These are phyloP conservation scores for Geotrypetes seraphini DNA, from an alignment of 2,797 vertebrate species.

Conservation along the genomic window DNA sequence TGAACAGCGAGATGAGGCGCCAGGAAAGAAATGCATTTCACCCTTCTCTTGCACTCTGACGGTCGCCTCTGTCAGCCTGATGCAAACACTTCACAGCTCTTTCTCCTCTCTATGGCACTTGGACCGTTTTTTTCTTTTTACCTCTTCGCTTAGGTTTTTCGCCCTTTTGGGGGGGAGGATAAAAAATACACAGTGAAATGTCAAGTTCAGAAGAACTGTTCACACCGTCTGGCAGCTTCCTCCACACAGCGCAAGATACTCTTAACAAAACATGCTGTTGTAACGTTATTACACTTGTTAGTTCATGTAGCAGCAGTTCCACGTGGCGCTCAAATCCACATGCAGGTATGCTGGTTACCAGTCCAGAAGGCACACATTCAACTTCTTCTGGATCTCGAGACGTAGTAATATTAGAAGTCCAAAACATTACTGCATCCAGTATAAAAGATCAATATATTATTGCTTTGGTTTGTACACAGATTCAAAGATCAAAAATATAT, in stretches of 20 bases:
- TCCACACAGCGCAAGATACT: constrained; percentile 29
- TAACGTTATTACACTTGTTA: constrained; percentile 8
- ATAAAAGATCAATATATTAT: constrained; percentile 84
- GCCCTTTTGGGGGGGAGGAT: constrained; percentile 49
- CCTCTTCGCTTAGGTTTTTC: constrained; percentile 56
- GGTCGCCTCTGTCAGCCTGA: constrained; percentile 6
- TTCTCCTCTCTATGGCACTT: constrained; percentile 46
- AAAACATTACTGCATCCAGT: constrained; percentile 40
- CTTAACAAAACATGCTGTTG: not conserved
- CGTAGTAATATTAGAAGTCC: constrained; percentile 37
- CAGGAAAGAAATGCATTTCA: constrained; percentile 13
- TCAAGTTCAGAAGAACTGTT: constrained; percentile 26
- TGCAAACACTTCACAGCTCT: constrained; percentile 9
- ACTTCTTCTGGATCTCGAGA: constrained; percentile 8
- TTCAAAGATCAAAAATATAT: constrained; percentile 70
- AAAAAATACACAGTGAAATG: constrained; percentile 40
- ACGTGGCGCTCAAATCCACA: constrained; percentile 31
- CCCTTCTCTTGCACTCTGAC: not conserved
- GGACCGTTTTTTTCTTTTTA: constrained; percentile 60
- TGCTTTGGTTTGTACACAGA: constrained; percentile 71
- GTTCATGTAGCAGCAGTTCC: constrained; percentile 21
- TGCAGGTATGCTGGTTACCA: not conserved
- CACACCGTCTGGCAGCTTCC: constrained; percentile 3
- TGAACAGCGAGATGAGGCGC: no score
- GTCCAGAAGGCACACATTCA: not conserved